Percentiles rank a stretch among this genome's conserved stretches.
These are phyloP conservation scores for Lepisosteus oculatus DNA, from an alignment of 2,113 vertebrate genomes.

Conservation along the genomic window DNA sequence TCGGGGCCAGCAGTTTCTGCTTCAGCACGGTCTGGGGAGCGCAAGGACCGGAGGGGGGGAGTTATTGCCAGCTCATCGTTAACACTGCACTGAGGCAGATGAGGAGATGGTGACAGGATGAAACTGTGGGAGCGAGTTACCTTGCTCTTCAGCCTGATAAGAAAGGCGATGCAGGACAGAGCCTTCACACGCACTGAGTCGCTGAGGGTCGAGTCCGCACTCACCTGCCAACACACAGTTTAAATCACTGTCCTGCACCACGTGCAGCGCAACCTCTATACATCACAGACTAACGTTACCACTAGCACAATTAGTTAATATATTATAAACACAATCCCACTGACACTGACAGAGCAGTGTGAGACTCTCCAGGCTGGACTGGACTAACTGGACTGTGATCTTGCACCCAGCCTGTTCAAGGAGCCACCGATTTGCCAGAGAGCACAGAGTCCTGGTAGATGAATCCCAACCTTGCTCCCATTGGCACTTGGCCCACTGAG, in stretches of 20 bases:
- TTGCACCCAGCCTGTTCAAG: neutral
- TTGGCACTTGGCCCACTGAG: no score
- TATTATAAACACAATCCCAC: neutral
- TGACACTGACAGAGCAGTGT: no score
- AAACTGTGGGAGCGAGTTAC: constrained; percentile 29
- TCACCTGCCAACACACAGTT: constrained; percentile 59
- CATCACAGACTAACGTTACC: neutral
- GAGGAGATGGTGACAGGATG: neutral
- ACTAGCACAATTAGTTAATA: neutral
- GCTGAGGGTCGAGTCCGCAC: constrained; percentile 58
- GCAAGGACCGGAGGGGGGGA: neutral
- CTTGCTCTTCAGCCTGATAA: constrained; percentile 81
- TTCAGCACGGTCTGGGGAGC: constrained; percentile 69
- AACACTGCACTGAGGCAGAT: no score
- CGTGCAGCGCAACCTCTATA: neutral
- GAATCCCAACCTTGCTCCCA: no score
- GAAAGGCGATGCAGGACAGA: constrained; percentile 72
- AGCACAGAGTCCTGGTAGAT: neutral
- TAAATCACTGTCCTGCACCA: neutral
- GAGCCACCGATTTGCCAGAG: neutral
- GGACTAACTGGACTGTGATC: neutral
- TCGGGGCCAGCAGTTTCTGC: constrained; percentile 71
- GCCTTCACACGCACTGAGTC: constrained; percentile 74
- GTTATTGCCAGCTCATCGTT: neutral
- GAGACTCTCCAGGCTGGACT: neutral